Percentiles rank a stretch among this genome's conserved stretches.
Evolutionary conservation across 2,888 invertebrate genomes (phyloP).

Genomic region (Oegoconia quadripuncta): DNA sequence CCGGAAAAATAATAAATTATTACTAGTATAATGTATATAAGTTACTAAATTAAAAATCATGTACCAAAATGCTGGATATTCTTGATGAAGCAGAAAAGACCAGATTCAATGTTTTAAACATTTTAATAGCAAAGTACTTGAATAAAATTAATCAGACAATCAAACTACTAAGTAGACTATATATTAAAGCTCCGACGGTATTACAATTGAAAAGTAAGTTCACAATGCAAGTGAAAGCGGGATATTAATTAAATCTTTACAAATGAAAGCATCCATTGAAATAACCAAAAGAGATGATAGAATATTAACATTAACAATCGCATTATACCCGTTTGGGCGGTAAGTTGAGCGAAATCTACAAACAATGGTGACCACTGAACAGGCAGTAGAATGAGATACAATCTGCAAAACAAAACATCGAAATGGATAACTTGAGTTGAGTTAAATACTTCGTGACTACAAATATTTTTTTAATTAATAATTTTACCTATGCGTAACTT

Average conservation of each 20-base stretch:
- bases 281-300: slow-evolving; percentile 32
- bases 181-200: too few species aligned
- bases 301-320: slow-evolving; percentile 37
- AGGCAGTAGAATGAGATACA: slow-evolving; percentile 30
- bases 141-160: too few species aligned
- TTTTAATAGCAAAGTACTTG: too few species aligned
- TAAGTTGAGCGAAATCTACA: slow-evolving; percentile 39
- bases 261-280: slow-evolving; percentile 50
- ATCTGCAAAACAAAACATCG: slow-evolving; percentile 29
- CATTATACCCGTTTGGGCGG: slow-evolving; percentile 29
- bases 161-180: too few species aligned
- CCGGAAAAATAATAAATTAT: too few species aligned
- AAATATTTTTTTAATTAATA: neutral
- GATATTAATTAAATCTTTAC: slow-evolving; percentile 53
- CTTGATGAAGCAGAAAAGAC: too few species aligned
- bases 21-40: too few species aligned
- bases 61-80: too few species aligned
- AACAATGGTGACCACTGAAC: slow-evolving; percentile 43
- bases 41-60: too few species aligned
- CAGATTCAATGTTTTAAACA: too few species aligned
- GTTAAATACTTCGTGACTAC: neutral
- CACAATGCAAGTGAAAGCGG: slow-evolving; percentile 47
- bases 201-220: slow-evolving; percentile 14
- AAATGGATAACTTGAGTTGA: neutral
- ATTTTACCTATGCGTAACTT: too few species aligned